A percentile compares a stretch with the other conserved stretches of the same genome.
Conservation (phyloP, 2,113 vertebrate genomes). For the Tringa solitaria region DNA sequence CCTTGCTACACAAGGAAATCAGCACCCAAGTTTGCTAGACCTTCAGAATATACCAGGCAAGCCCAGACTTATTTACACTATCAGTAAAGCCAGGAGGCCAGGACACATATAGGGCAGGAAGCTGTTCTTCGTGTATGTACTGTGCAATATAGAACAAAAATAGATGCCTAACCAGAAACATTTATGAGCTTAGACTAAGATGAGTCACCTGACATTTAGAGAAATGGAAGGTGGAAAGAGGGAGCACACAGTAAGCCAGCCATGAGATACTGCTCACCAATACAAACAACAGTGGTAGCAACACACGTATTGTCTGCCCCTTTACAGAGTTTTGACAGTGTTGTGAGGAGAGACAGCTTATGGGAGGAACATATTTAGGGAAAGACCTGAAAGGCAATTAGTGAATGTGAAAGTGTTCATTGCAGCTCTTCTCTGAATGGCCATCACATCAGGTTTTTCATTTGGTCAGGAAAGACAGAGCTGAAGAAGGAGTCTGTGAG, state of each 20-base stretch:
- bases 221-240: neutral
- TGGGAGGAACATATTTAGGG: neutral
- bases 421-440: neutral
- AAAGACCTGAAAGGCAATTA: neutral
- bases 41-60: neutral
- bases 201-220: neutral
- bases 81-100: neutral
- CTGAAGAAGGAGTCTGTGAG: neutral
- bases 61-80: neutral
- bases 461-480: neutral
- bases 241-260: neutral
- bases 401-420: neutral
- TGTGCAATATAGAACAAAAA: neutral
- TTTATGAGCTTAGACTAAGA: neutral
- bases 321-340: neutral
- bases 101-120: neutral
- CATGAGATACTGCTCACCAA: neutral
- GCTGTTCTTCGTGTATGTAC: neutral
- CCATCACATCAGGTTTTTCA: neutral
- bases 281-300: neutral
- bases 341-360: neutral
- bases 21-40: neutral
- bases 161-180: neutral
- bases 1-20: neutral
- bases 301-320: neutral